Evolutionary conservation across 2,888 invertebrate species (phyloP), one percentile per base, ranked within the genome.

Genomic region (Endotricha flammealis): DNA sequence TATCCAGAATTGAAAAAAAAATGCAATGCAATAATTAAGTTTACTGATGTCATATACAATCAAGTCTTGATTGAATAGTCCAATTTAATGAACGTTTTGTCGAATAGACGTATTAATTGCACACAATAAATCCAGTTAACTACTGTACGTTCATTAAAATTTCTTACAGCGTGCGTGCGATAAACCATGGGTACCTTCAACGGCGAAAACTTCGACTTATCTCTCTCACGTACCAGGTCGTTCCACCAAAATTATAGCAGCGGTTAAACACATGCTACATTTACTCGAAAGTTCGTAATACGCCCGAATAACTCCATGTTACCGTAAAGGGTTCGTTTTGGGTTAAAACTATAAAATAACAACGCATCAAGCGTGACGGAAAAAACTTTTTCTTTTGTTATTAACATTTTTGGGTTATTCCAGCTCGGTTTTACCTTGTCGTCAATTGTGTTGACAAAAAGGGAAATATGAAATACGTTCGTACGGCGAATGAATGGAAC

Each of bases 211-310:
- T 82, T 83, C 67, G 67, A 81, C 76, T 85, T 85, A 85, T 85
- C 85, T 83, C 69, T 57, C 76, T 68, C 83, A 79, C 85, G 82
- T 82, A 78, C 77, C 52, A 57, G 79, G 80, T 80, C 82, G 83
- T 83, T 82, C 78, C 69, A 68, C 57, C 61, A 61, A 70, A 85
- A 81, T 82, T 82, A 83, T 79, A 72, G 77, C 65, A 53, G 72
- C 61, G 79, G 82, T 81, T 80, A 75, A 83, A 81, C 85, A 85
- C 82, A 85, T 85, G 83, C 75, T 78, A 82, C 83, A 78, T 82
- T 83, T 80, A 80, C 70, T 78, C 65, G 76, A 79, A 83, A 82
- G 74, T 83, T 78, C 79, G 73, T 68, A 77, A 69, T 74, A 64
- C 78, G 72, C 79, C 56, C 64, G 73, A 78, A 74, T 74, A 77